Evolutionary conservation across 2,113 vertebrate species (phyloP).

Genomic region (Phycodurus eques): DNA sequence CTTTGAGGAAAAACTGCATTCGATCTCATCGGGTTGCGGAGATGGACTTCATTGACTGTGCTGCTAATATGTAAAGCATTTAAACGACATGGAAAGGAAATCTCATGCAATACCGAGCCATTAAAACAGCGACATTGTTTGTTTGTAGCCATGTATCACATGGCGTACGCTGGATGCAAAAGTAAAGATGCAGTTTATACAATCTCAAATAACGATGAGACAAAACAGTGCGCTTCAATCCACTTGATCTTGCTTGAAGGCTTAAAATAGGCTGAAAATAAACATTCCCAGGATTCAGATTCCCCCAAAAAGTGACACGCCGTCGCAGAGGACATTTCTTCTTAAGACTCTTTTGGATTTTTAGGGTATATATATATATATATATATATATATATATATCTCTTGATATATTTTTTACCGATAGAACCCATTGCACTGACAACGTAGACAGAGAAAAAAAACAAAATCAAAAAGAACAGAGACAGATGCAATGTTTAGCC

Average conservation of each 20-base stretch:
- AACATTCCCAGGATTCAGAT: background rate
- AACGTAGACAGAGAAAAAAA: background rate
- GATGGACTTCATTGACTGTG: no score
- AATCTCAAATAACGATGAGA: background rate
- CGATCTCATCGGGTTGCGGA: no score
- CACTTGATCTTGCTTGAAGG: background rate
- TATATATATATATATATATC: no score
- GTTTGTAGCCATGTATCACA: background rate
- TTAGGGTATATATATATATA: background rate
- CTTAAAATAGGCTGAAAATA: no score
- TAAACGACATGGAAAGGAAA: background rate
- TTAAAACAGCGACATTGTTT: background rate
- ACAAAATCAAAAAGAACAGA: background rate
- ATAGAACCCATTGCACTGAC: background rate
- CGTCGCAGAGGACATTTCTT: background rate
- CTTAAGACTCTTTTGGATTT: background rate
- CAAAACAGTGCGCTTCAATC: background rate
- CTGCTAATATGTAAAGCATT: background rate
- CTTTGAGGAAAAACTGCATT: background rate
- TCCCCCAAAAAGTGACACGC: background rate
- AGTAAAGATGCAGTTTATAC: background rate
- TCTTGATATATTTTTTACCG: no score
- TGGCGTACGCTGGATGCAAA: background rate
- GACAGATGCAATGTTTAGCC: constrained; percentile 5
- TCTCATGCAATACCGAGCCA: background rate